Evolutionary conservation across 2,888 invertebrate species (phyloP), one percentile per base, ranked within the genome.

Genomic region (Lacanobia wlatinum): DNA sequence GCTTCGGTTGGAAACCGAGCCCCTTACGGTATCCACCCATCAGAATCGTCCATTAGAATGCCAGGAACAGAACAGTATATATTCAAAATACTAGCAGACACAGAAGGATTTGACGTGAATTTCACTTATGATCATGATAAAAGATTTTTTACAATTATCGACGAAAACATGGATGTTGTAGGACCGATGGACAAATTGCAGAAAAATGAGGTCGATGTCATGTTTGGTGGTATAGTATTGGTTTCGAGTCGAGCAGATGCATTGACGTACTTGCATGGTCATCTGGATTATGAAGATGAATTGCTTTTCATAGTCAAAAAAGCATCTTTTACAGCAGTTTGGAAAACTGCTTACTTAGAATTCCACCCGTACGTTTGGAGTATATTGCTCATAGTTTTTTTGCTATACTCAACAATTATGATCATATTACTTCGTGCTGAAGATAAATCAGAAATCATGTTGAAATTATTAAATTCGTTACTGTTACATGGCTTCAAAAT

Each of bases 1-100:
- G 88, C 90, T 0, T 81, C 85, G 1, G 76, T 87, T 0, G 69
- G 90, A 1, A 85, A 93, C 46, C 87, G 88, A 85, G 90, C 93
- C 2, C 94, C 94, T 0, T 92, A 85, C 58, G 72, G 84, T 0
- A 84, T 92, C 0, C 64, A 91, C 34, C 88, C 83, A 12, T 18
- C 64, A 4, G 40, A 38, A 16, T 58, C 62, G 7, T 50, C 53
- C 12, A 34, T 21, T 18, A 43, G 50, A 23, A 12, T 23, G n/a
- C 46, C 61, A n/a, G 83, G 83, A 48, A 55, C 72, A 40, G 82
- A 84, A 62, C 76, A 84, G 58, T 48, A 43, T 12, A 9, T 78
- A 60, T 76, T 84, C 3, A 28, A 74, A 10, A 58, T 73, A 14
- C 34, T 84, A 9, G 70, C 71, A 34, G 58, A 76, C 21, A 28